Base-by-base conservation (phyloP, 2,888 invertebrate genomes). In the Macaria notata region DNA sequence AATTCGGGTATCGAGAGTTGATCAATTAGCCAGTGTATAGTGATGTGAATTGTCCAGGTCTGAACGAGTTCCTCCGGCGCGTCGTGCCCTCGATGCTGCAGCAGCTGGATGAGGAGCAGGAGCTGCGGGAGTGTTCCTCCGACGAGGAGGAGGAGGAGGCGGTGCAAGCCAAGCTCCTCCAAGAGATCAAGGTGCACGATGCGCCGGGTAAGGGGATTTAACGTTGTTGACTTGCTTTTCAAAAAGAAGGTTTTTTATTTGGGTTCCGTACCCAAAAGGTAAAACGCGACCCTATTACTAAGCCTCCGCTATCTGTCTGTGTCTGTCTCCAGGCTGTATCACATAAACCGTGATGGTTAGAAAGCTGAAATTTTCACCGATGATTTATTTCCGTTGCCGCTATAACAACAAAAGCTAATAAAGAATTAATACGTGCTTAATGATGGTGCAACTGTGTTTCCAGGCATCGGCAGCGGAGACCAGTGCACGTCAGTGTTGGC, bases 131-230 rank as follows among this genome's bases (percentile, higher is more conserved):
- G 54, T 73, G 78, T 9, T 86, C 88, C 0, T 87, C 88, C 0
- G 90, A 90, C 56, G 85, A 86, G 0, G 90, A 91, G 0, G 87
- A 86, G 2, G 90, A 88, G 4, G 89, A 88, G 0, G 57, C 70
- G 0, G 8, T 84, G 0, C 49, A 64, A 0, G 85, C 86, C 0
- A 86, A 83, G 47, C 41, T 86, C 0, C 63, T 86, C 3, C 88
- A 89, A 62, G 84, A 86, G 59, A 72, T 89, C 0, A 75, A 74
- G 4, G 60, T 80, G 1, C 68, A 68, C 0, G 81, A 84, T 1
- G 33, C 49, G 4, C 31, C 58, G 4, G 58, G 58, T 58, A 41
- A n/a, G 9, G 8, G 8, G 5, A n/a, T n/a, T 6, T 7, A n/a
- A 39, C 7, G n/a, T 6, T 3, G 9, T 9, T n/a, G 41, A n/a